Conservation (phyloP, 2,797 vertebrate genomes). For the Varecia variegata region DNA sequence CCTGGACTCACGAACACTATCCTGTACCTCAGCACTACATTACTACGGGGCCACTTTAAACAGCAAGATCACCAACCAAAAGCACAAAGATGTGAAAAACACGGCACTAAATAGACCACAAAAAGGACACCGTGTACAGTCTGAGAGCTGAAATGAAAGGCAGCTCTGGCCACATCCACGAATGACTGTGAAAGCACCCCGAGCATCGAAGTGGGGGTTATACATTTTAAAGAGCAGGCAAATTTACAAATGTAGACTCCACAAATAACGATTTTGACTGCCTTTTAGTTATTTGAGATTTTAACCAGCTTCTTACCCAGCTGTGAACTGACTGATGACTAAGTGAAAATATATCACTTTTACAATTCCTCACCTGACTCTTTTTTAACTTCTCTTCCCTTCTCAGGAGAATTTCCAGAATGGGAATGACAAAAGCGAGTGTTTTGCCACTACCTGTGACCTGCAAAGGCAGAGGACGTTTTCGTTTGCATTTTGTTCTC, state of each 20-base stretch:
- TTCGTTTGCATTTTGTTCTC: not conserved
- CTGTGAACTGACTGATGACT: not conserved
- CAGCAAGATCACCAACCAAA: not conserved
- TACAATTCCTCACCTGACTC: slow-evolving; percentile 88
- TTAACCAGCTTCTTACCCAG: not conserved
- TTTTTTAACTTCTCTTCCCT: slow-evolving; percentile 95
- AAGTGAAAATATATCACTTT: accelerated
- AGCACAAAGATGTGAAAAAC: not conserved
- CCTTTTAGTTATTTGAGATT: not conserved
- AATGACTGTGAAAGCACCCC: accelerated
- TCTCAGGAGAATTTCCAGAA: slow-evolving; percentile 93
- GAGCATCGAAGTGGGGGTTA: not conserved
- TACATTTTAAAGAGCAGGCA: not conserved
- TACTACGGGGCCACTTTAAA: not conserved
- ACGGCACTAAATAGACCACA: accelerated
- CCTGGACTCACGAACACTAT: not conserved
- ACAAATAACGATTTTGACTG: no score
- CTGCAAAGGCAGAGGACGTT: slow-evolving; percentile 77
- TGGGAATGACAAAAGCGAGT: slow-evolving; percentile 95
- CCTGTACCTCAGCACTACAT: accelerated
- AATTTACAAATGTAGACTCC: not conserved
- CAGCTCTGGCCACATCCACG: not conserved
- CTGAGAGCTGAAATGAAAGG: not conserved
- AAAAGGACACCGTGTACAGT: not conserved
- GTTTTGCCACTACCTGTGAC: slow-evolving; percentile 98